phyloP scores from a whole-genome alignment of 2,797 vertebrate genomes.

The Rhinatrema bivittatum region DNA sequence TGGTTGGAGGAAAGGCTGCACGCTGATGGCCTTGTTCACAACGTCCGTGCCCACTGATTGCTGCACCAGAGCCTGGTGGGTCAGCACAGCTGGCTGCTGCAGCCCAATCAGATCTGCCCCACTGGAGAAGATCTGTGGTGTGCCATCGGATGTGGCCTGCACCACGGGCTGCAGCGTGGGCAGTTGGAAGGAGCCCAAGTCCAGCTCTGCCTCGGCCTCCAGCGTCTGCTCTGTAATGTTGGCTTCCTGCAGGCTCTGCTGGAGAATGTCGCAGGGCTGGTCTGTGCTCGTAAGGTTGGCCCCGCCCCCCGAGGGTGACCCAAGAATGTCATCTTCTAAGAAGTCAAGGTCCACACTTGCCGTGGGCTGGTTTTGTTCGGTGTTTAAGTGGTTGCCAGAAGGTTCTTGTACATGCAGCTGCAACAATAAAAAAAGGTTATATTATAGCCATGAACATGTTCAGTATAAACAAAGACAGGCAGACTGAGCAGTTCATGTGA shows the following conservation, averaged over 20 bases:
- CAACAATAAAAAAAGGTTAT: background rate
- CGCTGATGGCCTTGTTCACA: slow-evolving; percentile 87
- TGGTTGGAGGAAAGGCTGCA: slow-evolving; percentile 87
- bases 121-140: slow-evolving; percentile 68
- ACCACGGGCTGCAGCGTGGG: slow-evolving; percentile 83
- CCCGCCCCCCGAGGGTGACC: slow-evolving; percentile 67
- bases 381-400: slow-evolving; percentile 52
- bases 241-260: slow-evolving; percentile 91
- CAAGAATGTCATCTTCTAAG: slow-evolving; percentile 91
- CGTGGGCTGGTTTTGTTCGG: slow-evolving; percentile 55
- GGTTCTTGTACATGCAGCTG: slow-evolving; percentile 84
- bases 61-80: slow-evolving; percentile 59
- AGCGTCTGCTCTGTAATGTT: slow-evolving; percentile 95
- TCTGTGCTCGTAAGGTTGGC: slow-evolving; percentile 65
- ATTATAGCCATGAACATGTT: too few relatives aligned
- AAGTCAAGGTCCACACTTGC: slow-evolving; percentile 94
- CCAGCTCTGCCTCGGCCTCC: slow-evolving; percentile 88
- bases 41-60: slow-evolving; percentile 61
- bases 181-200: slow-evolving; percentile 86
- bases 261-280: slow-evolving; percentile 88
- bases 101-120: slow-evolving; percentile 80
- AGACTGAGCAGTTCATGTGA: too few relatives aligned
- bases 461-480: too few relatives aligned
- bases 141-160: slow-evolving; percentile 66
- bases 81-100: slow-evolving; percentile 45